Conservation (phyloP, 2,113 vertebrate species). For the Phalacrocorax brasilianus region DNA sequence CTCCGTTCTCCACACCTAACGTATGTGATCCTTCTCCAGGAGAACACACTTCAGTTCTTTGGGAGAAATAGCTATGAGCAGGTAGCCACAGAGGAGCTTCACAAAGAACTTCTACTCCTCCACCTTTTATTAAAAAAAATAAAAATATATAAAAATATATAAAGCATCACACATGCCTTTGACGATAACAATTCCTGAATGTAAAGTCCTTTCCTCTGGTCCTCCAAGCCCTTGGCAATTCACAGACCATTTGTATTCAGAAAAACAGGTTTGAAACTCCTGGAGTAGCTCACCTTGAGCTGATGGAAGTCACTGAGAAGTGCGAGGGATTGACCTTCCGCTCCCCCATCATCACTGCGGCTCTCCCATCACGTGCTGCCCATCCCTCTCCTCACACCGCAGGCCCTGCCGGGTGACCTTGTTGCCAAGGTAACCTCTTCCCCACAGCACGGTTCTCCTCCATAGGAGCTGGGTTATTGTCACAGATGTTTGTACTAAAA, state of each 20-base stretch:
- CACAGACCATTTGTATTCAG: conserved; percentile 27
- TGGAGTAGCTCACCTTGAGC: neutral
- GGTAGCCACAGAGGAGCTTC: too few relatives aligned
- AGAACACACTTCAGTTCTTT: neutral
- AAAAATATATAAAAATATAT: too few relatives aligned
- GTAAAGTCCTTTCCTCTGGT: neutral
- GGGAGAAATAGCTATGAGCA: neutral
- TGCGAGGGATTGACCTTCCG: conserved; percentile 30
- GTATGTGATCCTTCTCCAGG: neutral
- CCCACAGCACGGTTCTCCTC: neutral
- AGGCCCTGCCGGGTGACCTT: neutral
- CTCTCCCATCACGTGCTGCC: neutral
- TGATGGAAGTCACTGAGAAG: neutral
- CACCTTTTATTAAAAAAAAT: too few relatives aligned
- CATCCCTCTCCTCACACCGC: neutral
- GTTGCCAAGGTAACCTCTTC: conserved; percentile 43
- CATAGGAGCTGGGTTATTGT: neutral
- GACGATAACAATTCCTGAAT: neutral
- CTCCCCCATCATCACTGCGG: neutral
- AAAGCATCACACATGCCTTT: neutral
- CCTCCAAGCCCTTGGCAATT: neutral
- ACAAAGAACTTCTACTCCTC: too few relatives aligned
- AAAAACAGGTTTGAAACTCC: neutral
- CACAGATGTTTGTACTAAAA: conserved; percentile 12
- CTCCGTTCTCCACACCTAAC: neutral